Base-by-base conservation (phyloP, 2,113 vertebrate genomes). In the Mola mola region DNA sequence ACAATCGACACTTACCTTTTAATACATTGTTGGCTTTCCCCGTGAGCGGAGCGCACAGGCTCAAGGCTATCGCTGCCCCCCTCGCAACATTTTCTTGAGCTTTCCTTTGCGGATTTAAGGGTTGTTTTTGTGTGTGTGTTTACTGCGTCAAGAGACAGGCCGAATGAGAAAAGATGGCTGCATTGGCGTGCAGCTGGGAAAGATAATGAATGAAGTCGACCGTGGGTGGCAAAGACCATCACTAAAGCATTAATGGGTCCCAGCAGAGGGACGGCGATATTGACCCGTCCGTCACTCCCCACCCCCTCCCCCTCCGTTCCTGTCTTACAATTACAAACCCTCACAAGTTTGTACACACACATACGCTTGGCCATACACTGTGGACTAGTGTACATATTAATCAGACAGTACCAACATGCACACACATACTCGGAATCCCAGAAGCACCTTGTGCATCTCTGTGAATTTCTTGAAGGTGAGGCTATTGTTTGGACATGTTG, bases 201-300 rank as follows among this genome's bases (percentile, higher is more conserved):
- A 79, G 81, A 84, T 87, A 91, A 91, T 90, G 85, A 92, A 90
- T 91, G 88, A 91, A 89, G 72, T 86, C 66, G 86, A 85, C 80
- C 77, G 86, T 72, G 86, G 72, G 85, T 87, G 84, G 83, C 22
- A 67, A 88, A 90, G 91, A 83, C 82, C 70, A 88, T 88, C 85
- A 87, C 70, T 82, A 79, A 87, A 90, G 65, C 63, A 52, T n/a
- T 79, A 88, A 92, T 81, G 81, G 81, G 83, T 84, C 81, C 74
- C 84, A 78, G 68, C 84, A 84, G 89, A 87, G 72, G 58, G 28
- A 73, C 24, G 72, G 66, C 70, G 66, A 79, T 91, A 89, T 91
- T 90, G 87, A 89, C 88, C 85, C 58, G 81, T 79, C 78, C 71
- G 64, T 87, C 88, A 87, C 84, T 74, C 65, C 11, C 10, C 4